Evolutionary conservation across 2,888 invertebrate species (phyloP), one percentile per base, ranked within the genome.

Genomic region (Lasioglossum villosulum): DNA sequence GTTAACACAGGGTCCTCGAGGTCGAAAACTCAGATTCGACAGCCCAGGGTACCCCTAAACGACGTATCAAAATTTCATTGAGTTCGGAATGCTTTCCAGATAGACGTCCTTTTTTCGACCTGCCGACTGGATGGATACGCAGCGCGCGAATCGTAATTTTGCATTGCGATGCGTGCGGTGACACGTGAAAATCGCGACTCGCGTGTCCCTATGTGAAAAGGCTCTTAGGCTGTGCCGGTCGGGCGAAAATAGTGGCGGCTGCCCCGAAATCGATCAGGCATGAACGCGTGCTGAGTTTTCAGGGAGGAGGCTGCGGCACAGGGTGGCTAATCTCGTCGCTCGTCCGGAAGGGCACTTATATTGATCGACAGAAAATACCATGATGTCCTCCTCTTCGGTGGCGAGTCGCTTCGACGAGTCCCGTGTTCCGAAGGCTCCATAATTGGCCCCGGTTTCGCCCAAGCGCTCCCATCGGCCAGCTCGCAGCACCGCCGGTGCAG

Each of bases 331-430:
- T 81, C 81, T 81, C 66, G 42, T 42, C 59, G 80, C 42, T 63
- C 56, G 52, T 56, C 56, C 68, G 76, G 76, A 84, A 82, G 77
- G 82, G 78, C 45, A 74, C 66, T 83, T 81, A 71, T 77, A 86
- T 87, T 52, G 87, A 87, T 86, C 86, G 83, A 59, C 56, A 75
- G 83, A 85, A 85, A 85, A 86, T 80, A 74, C 84, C 78, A 70
- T 56, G 81, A 74, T 77, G 80, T 72, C 56, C 68, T 52, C 52
- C 52, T 52, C 71, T 75, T 42, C 74, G 16, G 30, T 66, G 80
- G 68, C 73, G 78, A 27, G 59, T 79, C 63, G 75, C 71, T 48
- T 71, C 48, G 59, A 59, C 30, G 23, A 52, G 52, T 23, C 52
- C 30, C 71, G 56, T 66, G 73, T 75, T 79, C 30, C 77, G 80